Percentiles rank a stretch among this genome's conserved stretches.
phyloP scores from a whole-genome alignment of 2,888 invertebrate genomes.

The Euplexia lucipara region DNA sequence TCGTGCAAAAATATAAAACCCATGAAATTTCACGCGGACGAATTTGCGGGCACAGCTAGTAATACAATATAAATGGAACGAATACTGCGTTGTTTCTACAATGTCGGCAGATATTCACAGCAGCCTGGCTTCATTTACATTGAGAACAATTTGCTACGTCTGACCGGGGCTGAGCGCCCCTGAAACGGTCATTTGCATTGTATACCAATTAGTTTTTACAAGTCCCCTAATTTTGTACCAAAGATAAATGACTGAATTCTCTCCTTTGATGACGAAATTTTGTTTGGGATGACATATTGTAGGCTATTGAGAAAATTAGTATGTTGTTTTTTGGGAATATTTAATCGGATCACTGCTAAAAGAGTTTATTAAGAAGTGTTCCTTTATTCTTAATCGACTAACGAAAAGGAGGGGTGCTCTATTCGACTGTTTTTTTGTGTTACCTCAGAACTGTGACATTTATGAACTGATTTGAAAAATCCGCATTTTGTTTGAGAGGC shows the following conservation, averaged over 20 bases:
- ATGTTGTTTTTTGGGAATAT: not conserved
- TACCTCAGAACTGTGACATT: too few relatives aligned
- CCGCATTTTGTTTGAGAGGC: too few relatives aligned
- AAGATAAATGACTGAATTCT: constrained; percentile 65
- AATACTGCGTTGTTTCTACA: constrained; percentile 65
- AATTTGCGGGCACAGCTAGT: too few relatives aligned
- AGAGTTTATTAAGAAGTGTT: not conserved
- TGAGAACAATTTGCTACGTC: constrained; percentile 79
- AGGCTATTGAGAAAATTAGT: not conserved
- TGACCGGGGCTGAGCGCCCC: constrained; percentile 75
- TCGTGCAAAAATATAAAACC: too few relatives aligned
- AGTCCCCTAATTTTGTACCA: constrained; percentile 78
- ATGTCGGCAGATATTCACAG: constrained; percentile 73
- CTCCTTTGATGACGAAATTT: constrained; percentile 44
- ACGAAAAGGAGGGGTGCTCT: too few relatives aligned
- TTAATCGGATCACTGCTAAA: not conserved
- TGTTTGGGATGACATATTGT: constrained; percentile 20
- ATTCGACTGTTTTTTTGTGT: too few relatives aligned
- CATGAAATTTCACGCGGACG: too few relatives aligned
- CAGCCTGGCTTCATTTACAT: constrained; percentile 82
- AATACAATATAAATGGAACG: constrained; percentile 21
- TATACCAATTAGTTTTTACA: constrained; percentile 86
- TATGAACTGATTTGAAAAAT: too few relatives aligned
- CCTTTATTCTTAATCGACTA: too few relatives aligned
- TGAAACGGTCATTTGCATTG: constrained; percentile 81